phyloP scores from a whole-genome alignment of 2,797 vertebrate species.

The Spatula clypeata region DNA sequence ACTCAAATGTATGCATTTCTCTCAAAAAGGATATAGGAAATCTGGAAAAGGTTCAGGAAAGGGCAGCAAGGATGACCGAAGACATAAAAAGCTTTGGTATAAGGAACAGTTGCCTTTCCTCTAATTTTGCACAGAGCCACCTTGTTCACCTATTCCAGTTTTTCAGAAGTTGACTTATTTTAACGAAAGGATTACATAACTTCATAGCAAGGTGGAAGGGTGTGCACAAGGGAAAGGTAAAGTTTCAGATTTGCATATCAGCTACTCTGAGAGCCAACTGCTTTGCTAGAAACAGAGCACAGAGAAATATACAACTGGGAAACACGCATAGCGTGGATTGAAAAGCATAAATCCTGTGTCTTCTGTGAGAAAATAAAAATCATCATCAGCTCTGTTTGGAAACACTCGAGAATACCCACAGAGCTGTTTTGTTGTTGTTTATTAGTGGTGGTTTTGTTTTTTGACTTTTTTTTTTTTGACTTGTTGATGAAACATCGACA shows the following conservation, averaged over 20 bases:
- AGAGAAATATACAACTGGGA: background rate
- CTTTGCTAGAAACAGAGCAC: background rate
- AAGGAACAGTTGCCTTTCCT: background rate
- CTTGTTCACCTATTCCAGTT: background rate
- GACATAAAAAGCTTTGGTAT: background rate
- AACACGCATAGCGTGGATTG: background rate
- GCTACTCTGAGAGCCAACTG: background rate
- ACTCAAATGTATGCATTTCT: background rate
- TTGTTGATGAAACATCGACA: background rate
- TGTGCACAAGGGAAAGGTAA: background rate
- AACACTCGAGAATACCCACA: background rate
- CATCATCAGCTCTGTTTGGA: background rate
- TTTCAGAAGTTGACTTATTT: background rate
- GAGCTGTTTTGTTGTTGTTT: background rate
- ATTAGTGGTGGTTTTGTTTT: too few relatives aligned
- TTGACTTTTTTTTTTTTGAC: background rate
- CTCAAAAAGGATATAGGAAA: background rate
- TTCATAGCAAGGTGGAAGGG: background rate
- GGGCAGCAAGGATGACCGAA: background rate
- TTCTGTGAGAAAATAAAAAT: background rate
- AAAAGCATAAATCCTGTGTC: background rate
- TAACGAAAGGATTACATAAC: background rate
- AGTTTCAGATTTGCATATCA: background rate
- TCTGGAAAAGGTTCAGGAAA: background rate
- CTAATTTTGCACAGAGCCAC: background rate